Conservation (phyloP, 23 tunicate genomes). For the Trididemnum clinides region DNA sequence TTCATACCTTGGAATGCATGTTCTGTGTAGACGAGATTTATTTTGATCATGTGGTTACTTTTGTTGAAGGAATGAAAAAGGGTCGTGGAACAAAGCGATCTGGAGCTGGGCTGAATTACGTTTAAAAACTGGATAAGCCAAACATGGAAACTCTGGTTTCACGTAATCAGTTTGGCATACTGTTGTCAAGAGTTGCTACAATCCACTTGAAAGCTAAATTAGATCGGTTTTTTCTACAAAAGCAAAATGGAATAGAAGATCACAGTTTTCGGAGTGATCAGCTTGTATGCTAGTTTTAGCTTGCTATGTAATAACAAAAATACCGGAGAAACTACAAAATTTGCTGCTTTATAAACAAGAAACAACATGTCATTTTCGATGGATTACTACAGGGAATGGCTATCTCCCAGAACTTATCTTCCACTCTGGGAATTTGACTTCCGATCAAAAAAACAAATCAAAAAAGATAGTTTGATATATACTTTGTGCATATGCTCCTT, state of each 20-base stretch:
- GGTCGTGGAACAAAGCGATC: neutral
- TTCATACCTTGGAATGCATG: neutral
- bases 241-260: no score
- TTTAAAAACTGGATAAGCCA: neutral
- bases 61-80: neutral
- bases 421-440: neutral
- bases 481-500: no score
- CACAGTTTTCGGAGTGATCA: no score
- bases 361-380: neutral
- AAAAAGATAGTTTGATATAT: no score
- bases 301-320: no score
- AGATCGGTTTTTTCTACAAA: no score
- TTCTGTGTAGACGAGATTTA: constrained; percentile 2
- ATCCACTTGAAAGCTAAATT: no score
- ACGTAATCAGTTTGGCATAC: no score
- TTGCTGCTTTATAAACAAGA: neutral
- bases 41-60: neutral
- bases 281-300: no score
- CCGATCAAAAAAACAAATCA: neutral
- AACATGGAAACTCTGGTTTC: neutral
- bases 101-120: neutral
- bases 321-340: neutral
- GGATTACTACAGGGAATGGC: neutral
- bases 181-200: no score
- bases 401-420: neutral